A percentile compares a stretch with the other conserved stretches of the same genome.
These are phyloP conservation scores for Papilio xuthus DNA, from an alignment of 1,140 invertebrate species.

Conservation along the genomic window DNA sequence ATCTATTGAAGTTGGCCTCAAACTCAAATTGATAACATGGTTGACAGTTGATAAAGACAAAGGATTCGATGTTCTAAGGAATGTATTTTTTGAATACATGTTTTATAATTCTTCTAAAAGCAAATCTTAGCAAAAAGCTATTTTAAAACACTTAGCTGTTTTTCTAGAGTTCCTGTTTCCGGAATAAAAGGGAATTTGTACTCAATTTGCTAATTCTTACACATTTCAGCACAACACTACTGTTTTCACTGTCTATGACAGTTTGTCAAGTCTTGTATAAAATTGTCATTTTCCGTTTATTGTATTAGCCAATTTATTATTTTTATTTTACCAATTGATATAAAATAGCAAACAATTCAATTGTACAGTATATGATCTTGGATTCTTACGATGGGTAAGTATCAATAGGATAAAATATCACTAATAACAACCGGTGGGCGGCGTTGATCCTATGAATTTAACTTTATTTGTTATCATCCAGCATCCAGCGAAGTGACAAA, in stretches of 20 bases:
- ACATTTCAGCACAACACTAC: background rate
- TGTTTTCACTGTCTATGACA: slow-evolving; percentile 36
- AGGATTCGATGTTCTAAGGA: background rate
- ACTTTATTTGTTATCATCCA: slow-evolving; percentile 55
- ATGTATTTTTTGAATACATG: background rate
- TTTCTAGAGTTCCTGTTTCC: background rate
- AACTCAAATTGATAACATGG: slow-evolving; percentile 44
- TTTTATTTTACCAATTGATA: slow-evolving; percentile 46
- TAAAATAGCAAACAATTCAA: slow-evolving; percentile 39
- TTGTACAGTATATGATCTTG: slow-evolving; percentile 34
- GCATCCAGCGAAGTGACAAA: slow-evolving; percentile 86
- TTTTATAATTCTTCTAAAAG: background rate
- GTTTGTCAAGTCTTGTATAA: slow-evolving; percentile 29
- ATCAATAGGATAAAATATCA: slow-evolving; percentile 36
- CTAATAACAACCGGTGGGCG: slow-evolving; percentile 65
- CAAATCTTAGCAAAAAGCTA: too few species aligned
- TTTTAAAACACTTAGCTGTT: background rate
- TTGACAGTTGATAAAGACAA: slow-evolving; percentile 1
- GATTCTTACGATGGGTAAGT: slow-evolving; percentile 71
- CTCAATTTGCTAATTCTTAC: background rate
- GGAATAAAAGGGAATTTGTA: background rate
- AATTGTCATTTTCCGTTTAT: slow-evolving; percentile 52
- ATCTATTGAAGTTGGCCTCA: slow-evolving; percentile 62
- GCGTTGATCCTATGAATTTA: slow-evolving; percentile 63
- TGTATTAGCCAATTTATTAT: slow-evolving; percentile 49